These are phyloP conservation scores for Scomber colias DNA, from an alignment of 2,113 vertebrate genomes.

Conservation along the genomic window DNA sequence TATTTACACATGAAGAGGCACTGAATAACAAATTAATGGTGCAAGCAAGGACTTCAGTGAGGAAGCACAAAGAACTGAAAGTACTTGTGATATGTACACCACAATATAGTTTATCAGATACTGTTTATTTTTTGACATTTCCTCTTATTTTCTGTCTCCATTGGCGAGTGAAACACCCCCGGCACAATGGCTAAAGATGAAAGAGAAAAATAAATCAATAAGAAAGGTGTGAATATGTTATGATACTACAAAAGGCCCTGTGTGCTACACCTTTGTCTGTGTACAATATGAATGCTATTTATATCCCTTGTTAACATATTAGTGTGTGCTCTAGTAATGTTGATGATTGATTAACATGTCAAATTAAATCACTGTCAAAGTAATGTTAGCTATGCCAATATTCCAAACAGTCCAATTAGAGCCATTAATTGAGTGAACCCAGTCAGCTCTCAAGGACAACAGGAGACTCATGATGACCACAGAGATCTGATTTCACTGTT, in stretches of 20 bases:
- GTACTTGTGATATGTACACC: slow-evolving; percentile 20
- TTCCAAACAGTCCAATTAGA: slow-evolving; percentile 75
- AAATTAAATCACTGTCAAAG: slow-evolving; percentile 79
- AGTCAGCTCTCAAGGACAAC: slow-evolving; percentile 69
- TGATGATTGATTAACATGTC: slow-evolving; percentile 81
- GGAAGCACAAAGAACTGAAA: slow-evolving; percentile 30
- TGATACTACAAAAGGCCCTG: slow-evolving; percentile 19
- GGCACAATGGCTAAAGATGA: slow-evolving; percentile 30
- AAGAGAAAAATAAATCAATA: slow-evolving; percentile 51
- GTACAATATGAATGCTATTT: slow-evolving; percentile 53
- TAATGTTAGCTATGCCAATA: slow-evolving; percentile 56
- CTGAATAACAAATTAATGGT: slow-evolving; percentile 70
- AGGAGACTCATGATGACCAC: slow-evolving; percentile 35
- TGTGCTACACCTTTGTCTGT: slow-evolving; percentile 31
- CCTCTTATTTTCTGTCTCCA: slow-evolving; percentile 29
- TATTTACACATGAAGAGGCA: slow-evolving; percentile 73
- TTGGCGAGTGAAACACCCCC: slow-evolving; percentile 7
- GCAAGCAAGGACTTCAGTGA: slow-evolving; percentile 52
- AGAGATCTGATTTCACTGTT: slow-evolving; percentile 31
- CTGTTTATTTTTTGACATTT: slow-evolving; percentile 32
- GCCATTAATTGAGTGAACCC: slow-evolving; percentile 71
- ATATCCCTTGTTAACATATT: slow-evolving; percentile 60
- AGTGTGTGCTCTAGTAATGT: slow-evolving; percentile 47
- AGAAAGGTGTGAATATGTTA: slow-evolving; percentile 43
- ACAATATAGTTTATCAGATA: slow-evolving; percentile 37